phyloP scores from a whole-genome alignment of 1,140 invertebrate genomes.

The Zaprionus vittiger region DNA sequence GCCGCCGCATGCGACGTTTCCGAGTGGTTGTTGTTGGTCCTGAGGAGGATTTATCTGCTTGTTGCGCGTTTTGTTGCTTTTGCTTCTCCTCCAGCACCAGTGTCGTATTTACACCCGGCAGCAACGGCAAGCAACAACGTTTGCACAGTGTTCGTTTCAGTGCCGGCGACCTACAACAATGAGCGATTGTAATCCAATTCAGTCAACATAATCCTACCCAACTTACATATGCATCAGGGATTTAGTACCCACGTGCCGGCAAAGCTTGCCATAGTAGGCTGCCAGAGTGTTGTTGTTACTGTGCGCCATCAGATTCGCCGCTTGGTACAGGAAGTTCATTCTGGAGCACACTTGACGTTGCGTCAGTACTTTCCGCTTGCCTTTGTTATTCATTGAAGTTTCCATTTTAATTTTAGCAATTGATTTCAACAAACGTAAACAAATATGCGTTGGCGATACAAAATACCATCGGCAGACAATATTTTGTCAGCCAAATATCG shows the following conservation, averaged over 20 bases:
- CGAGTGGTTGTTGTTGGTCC: background rate
- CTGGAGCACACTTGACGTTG: constrained; percentile 52
- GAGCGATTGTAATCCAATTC: background rate
- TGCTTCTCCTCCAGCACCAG: constrained; percentile 16
- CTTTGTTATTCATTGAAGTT: constrained; percentile 35
- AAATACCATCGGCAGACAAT: background rate
- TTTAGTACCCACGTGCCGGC: constrained; percentile 70
- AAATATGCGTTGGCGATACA: background rate
- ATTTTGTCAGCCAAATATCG: background rate
- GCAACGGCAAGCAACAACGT: constrained; percentile 57
- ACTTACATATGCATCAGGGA: constrained; percentile 63
- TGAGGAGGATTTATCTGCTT: background rate
- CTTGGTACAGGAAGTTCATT: constrained; percentile 71
- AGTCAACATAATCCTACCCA: background rate
- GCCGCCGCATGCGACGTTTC: constrained; percentile 38
- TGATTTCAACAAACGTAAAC: background rate
- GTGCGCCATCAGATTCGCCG: constrained; percentile 62
- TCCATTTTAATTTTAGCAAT: background rate
- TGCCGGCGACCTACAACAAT: constrained; percentile 45
- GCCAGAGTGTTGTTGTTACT: constrained; percentile 49
- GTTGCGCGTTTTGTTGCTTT: background rate
- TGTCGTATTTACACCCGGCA: constrained; percentile 62
- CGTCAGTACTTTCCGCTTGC: constrained; percentile 50
- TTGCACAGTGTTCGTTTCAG: constrained; percentile 64
- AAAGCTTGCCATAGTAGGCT: constrained; percentile 66